Evolutionary conservation across 2,888 invertebrate genomes (phyloP), one percentile per base, ranked within the genome.

Genomic region (Orthosia cruda): DNA sequence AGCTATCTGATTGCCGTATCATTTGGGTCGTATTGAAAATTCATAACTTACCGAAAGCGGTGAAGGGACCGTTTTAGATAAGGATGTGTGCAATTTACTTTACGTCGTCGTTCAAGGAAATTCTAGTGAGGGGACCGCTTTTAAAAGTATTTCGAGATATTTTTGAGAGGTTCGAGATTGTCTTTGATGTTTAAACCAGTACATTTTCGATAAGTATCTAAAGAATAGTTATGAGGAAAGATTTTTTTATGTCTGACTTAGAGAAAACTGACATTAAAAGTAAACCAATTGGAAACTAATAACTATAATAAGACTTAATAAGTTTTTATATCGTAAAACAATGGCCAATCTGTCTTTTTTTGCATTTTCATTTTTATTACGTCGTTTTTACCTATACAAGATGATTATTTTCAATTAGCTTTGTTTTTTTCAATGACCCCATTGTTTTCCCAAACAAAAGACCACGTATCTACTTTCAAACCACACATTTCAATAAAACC

Each of bases 41-140:
- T 92, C 93, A 93, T 93, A 93, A 93, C 90, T 92, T 90, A 90
- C 85, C 72, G 79, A 79, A 83, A 89, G 86, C 88, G 87, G 85
- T 86, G 90, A 90, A 89, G 85, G 87, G 81, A 79, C 70, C 87
- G 77, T 87, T 85, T 81, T 73, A 87, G 93, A 93, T 93, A 93
- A 92, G 91, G 91, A 91, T 91, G 92, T 90, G 91, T 89, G 91
- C 93, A 93, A 93, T 94, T 93, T 91, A 92, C 91, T 92, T 92
- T 90, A 92, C 90, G 89, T 89, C 85, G 85, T 84, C 88, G 81
- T 86, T 84, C 52, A 69, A 83, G 84, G 74, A 80, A 71, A 70
- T 65, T 70, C 69, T 84, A 88, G 83, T 72, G 86, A 74, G 61
- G 88, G 74, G 81, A 67, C 45, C 2, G 4, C 54, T 63, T 62